These are phyloP conservation scores for Drosophila quinaria DNA, from an alignment of 2,888 invertebrate species.

Conservation along the genomic window DNA sequence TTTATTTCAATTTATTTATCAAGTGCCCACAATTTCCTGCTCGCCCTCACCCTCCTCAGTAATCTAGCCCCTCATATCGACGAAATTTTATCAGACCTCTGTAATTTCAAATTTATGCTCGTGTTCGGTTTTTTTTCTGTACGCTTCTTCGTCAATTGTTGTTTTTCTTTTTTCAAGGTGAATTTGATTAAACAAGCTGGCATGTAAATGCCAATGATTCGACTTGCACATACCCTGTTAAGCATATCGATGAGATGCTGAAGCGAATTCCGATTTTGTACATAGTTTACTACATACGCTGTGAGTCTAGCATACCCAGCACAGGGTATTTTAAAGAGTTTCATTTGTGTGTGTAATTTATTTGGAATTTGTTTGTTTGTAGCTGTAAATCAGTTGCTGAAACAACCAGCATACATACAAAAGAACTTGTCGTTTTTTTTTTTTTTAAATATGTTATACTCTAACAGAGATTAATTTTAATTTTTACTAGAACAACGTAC, in stretches of 20 bases:
- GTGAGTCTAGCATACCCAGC: no score
- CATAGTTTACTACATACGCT: not conserved
- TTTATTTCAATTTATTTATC: slow-evolving; percentile 59
- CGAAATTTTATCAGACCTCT: slow-evolving; percentile 56
- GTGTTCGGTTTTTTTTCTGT: slow-evolving; percentile 22
- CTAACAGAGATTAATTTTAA: not conserved
- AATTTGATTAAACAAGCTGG: slow-evolving; percentile 60
- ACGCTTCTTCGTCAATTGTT: slow-evolving; percentile 27
- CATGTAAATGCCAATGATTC: not conserved
- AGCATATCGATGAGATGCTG: not conserved
- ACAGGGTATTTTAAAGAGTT: not conserved
- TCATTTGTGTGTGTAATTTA: slow-evolving; percentile 13
- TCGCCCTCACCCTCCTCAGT: slow-evolving; percentile 1
- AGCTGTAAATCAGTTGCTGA: slow-evolving; percentile 47
- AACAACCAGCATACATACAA: slow-evolving; percentile 24
- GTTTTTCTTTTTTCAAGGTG: slow-evolving; percentile 71
- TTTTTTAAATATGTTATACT: not conserved
- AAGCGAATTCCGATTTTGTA: not conserved
- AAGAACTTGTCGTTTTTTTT: slow-evolving; percentile 8
- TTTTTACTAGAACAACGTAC: not conserved
- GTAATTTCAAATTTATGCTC: slow-evolving; percentile 66
- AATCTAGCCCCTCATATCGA: not conserved
- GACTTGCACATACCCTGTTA: slow-evolving; percentile 9
- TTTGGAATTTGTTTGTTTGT: slow-evolving; percentile 33
- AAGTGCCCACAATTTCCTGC: slow-evolving; percentile 33